Evolutionary conservation across 2,888 invertebrate genomes (phyloP).

Genomic region (Chalcis sispes): DNA sequence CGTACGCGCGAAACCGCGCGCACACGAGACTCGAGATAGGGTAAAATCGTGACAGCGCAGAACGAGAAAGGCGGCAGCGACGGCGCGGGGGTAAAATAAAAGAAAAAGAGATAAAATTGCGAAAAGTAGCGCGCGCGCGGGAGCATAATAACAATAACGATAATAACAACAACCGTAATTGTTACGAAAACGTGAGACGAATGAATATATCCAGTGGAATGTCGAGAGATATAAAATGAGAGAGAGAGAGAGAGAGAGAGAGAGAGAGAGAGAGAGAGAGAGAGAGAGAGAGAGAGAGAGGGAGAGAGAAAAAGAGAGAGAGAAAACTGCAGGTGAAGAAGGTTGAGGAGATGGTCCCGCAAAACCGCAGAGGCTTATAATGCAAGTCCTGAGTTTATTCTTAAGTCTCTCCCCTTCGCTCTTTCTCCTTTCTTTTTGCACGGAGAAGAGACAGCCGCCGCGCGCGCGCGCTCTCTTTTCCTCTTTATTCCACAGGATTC

Average conservation of each 20-base stretch:
- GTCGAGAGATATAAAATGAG: slow-evolving; percentile 49
- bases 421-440: slow-evolving; percentile 44
- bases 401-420: slow-evolving; percentile 30
- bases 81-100: neutral
- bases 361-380: slow-evolving; percentile 27
- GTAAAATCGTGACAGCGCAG: neutral
- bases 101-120: slow-evolving; percentile 62
- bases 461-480: no score
- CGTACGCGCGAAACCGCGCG: neutral
- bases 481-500: slow-evolving; percentile 60
- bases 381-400: no score
- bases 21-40: neutral
- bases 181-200: slow-evolving; percentile 71
- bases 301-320: slow-evolving; percentile 62
- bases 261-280: slow-evolving; percentile 55
- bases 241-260: slow-evolving; percentile 55
- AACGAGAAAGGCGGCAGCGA: no score
- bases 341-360: no score
- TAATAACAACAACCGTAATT: slow-evolving; percentile 73
- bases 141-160: slow-evolving; percentile 68
- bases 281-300: slow-evolving; percentile 67
- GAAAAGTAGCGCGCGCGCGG: slow-evolving; percentile 59
- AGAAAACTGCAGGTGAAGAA: slow-evolving; percentile 62
- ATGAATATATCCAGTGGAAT: slow-evolving; percentile 62
- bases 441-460: no score